Evolutionary conservation across 2,797 vertebrate genomes (phyloP).

Genomic region (Malurus splendens): DNA sequence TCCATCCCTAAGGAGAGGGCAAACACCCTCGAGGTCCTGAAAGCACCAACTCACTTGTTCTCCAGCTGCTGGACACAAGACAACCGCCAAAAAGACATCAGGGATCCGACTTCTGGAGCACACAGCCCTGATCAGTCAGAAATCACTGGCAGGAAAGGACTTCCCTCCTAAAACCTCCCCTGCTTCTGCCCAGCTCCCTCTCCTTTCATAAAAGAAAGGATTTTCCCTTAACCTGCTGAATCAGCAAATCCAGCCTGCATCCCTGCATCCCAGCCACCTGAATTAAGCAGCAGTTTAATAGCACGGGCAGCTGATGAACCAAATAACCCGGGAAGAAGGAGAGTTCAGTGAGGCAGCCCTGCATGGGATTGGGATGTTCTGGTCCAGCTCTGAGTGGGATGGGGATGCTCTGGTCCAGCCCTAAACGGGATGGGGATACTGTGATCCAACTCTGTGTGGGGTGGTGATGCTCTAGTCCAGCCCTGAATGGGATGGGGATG

Average conservation of each 20-base stretch:
- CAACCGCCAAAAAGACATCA: not conserved
- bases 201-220: not conserved
- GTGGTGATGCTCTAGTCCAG: no score
- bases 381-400: not conserved
- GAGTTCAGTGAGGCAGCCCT: not conserved
- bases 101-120: not conserved
- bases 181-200: not conserved
- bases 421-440: accelerated
- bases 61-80: accelerated
- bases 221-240: not conserved
- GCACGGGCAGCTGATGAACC: accelerated
- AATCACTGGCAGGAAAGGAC: not conserved
- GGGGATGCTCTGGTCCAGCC: not conserved
- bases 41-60: not conserved
- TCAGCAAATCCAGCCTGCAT: not conserved
- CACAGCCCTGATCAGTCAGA: not conserved
- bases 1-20: not conserved
- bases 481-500: accelerated
- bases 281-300: not conserved
- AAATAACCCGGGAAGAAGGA: not conserved
- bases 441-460: no score
- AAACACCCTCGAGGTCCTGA: accelerated
- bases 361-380: no score
- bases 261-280: not conserved
- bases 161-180: not conserved